Base-by-base conservation (phyloP, 2,888 invertebrate species). In the Agrotis exclamationis region DNA sequence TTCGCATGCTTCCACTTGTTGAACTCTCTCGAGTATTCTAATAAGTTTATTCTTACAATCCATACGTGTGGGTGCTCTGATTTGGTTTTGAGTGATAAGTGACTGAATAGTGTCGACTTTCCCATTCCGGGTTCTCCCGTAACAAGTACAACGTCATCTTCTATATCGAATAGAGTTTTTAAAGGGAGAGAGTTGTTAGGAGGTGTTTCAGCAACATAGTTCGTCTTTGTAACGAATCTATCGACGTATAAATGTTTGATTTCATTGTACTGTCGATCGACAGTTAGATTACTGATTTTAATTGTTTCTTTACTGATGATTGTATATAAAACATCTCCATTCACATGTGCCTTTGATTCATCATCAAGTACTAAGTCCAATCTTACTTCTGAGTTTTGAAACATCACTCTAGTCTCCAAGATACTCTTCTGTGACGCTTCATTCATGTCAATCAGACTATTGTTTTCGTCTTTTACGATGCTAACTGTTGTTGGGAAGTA, bases 81-180 rank as follows among this genome's bases (percentile, higher is more conserved):
- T 33, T 81, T 84, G 4, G 80, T 80, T 57, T 62, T 63, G 2
- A 80, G 16, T 2, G 80, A 63, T 57, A 85, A 64, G n/a, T 60
- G 60, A 48, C 48, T 39, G 24, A 67, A 75, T 9, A 85, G 56
- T 16, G 75, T 82, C n/a, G 85, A 82, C 59, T 85, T 85, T 13
- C 85, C 86, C 84, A 84, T 85, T 0, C 84, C 86, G 0, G 86
- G 79, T 58, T 68, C 57, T 4, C 73, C 83, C 16, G 73, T 70
- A 20, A 83, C n/a, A 24, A 83, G 57, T 14, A 83, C 75, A 11
- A 63, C 20, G 3, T 73, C 9, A 3, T 74, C 57, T 14, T 11
- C n/a, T n/a, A n/a, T n/a, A n/a, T n/a, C n/a, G n/a, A n/a, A n/a
- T n/a, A n/a, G n/a, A n/a, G n/a, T n/a, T 33, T 33, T 33, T 7